Evolutionary conservation across 2,113 vertebrate species (phyloP), one percentile per base, ranked within the genome.

Genomic region (Malurus cyaneus): DNA sequence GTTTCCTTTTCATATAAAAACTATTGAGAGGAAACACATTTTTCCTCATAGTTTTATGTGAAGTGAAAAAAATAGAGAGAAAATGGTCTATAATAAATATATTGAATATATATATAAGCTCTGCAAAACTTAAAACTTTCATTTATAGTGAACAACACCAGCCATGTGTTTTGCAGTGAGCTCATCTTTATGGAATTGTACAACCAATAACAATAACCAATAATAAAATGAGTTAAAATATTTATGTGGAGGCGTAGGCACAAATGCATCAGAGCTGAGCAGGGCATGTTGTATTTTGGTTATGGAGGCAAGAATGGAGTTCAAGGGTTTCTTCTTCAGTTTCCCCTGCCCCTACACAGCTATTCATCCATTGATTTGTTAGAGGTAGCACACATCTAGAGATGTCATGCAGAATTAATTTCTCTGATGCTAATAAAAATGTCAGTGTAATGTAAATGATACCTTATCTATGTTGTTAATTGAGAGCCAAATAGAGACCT

Each of bases 341-440:
- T 31, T 64, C 8, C 16, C 18, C 18, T 5, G 2, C 3, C 31
- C 18, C 23, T 53, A 80, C 18, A 71, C 52, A 93, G 21, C 25
- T n/a, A 69, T 32, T 81, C 17, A 31, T 59, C 92, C 39, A 80
- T 44, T 70, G 65, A 47, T 1, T 74, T 3, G 1, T 82, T 61
- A 87, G n/a, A 5, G 4, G 36, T 18, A 67, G 21, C 21, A 50
- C 42, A 46, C 39, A 39, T 39, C 39, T 29, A 34, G n/a, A 76
- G 23, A 81, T 1, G 0, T 69, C 66, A 88, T 18, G 12, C 20
- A 56, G 21, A 80, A 62, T 46, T 8, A 74, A 77, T 76, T 91
- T 93, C 32, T 77, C 53, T 64, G 39, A 66, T 66, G 64, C 25
- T 71, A 95, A 78, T 80, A 92, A 93, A 95, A 94, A 82, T 89